phyloP scores from a whole-genome alignment of 2,797 vertebrate genomes.

The Scyliorhinus canicula region DNA sequence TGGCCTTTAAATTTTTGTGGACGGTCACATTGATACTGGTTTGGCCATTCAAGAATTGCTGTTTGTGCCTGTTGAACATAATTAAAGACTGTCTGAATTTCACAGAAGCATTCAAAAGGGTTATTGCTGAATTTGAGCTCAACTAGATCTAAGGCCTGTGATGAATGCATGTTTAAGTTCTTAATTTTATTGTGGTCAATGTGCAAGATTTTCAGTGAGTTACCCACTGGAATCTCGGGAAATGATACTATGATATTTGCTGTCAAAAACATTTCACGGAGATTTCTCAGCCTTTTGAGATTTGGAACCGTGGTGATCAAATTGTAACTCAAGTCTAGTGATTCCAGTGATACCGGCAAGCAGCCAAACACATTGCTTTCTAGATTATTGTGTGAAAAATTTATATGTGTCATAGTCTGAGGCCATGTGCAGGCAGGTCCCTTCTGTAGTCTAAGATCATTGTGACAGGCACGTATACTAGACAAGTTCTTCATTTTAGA shows the following conservation, averaged over 20 bases:
- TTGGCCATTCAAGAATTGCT: constrained; percentile 31
- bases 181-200: constrained; percentile 34
- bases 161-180: background rate
- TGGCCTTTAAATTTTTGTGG: background rate
- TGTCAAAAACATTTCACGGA: constrained; percentile 14
- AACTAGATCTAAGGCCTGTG: background rate
- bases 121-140: constrained; percentile 40
- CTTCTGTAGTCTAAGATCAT: background rate
- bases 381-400: constrained; percentile 32
- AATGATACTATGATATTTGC: constrained; percentile 27
- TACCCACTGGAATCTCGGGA: background rate
- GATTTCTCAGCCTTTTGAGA: constrained; percentile 10
- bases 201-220: constrained; percentile 19
- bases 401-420: constrained; percentile 15
- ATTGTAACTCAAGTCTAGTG: constrained; percentile 39
- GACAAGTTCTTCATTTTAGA: constrained; percentile 26
- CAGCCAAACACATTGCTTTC: constrained; percentile 21
- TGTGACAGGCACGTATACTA: background rate
- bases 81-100: constrained; percentile 20
- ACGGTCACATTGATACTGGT: background rate
- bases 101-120: constrained; percentile 37
- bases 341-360: constrained; percentile 26
- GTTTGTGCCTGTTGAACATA: constrained; percentile 5
- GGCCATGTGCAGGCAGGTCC: background rate
- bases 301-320: constrained; percentile 30